phyloP scores from a whole-genome alignment of 2,113 vertebrate species.

The Azemiops feae region DNA sequence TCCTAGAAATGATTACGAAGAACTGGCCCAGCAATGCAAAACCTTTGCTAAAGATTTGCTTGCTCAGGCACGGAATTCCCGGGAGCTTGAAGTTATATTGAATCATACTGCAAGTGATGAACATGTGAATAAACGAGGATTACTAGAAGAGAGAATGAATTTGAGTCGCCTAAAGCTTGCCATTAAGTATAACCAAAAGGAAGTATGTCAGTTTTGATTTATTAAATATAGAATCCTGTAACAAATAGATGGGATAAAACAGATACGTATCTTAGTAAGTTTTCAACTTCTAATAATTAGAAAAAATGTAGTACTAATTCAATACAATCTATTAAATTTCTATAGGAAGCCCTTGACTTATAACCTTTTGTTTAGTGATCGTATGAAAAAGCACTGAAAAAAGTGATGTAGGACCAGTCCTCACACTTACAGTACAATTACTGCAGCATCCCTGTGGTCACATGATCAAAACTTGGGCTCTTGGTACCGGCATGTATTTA shows the following conservation, averaged over 20 bases:
- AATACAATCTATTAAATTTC: neutral
- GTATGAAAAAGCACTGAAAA: neutral
- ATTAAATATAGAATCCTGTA: constrained; percentile 6
- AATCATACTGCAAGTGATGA: constrained; percentile 95
- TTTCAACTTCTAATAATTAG: neutral
- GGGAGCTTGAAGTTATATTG: constrained; percentile 96
- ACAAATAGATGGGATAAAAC: neutral
- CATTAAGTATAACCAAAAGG: constrained; percentile 99
- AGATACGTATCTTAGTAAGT: neutral
- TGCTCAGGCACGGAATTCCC: constrained; percentile 96
- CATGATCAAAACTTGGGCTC: neutral
- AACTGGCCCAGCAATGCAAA: constrained; percentile 96
- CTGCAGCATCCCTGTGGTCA: neutral
- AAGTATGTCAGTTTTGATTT: constrained; percentile 73
- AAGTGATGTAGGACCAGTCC: neutral
- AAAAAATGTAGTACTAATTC: constrained; percentile 1
- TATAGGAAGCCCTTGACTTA: neutral
- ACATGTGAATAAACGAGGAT: constrained; percentile 87
- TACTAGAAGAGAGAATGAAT: constrained; percentile 97
- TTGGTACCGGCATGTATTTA: neutral
- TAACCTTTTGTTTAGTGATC: neutral
- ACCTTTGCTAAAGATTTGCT: constrained; percentile 99
- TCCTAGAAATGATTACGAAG: constrained; percentile 95
- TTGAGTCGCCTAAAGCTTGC: constrained; percentile 96
- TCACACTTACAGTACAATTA: neutral